A percentile compares a stretch with the other conserved stretches of the same genome.
phyloP scores from a whole-genome alignment of 2,888 invertebrate genomes.

The Pteria penguin region DNA sequence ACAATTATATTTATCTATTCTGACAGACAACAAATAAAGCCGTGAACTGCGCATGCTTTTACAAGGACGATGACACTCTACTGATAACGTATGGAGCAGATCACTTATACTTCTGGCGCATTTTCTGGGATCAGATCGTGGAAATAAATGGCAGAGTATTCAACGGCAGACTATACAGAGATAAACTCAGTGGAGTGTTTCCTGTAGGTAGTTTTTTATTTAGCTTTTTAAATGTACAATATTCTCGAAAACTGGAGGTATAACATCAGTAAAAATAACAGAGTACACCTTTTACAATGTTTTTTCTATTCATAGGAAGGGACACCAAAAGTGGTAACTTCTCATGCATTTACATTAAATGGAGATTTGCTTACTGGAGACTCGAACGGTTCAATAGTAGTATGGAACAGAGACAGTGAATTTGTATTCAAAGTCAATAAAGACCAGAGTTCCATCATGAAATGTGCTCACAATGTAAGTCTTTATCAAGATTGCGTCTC shows the following conservation, averaged over 20 bases:
- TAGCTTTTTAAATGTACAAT: background rate
- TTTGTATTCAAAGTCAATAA: conserved; percentile 33
- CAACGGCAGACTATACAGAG: conserved; percentile 87
- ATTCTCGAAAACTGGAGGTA: background rate
- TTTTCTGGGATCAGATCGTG: conserved; percentile 68
- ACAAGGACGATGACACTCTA: conserved; percentile 93
- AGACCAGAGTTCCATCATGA: background rate
- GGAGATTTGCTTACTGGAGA: conserved; percentile 96
- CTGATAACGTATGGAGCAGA: conserved; percentile 95
- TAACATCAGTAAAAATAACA: background rate
- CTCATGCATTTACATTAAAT: conserved; percentile 91
- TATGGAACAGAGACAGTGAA: conserved; percentile 87
- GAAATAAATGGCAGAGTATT: conserved; percentile 80
- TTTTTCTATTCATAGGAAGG: conserved; percentile 56
- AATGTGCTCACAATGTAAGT: conserved; percentile 61
- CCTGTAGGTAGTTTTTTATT: conserved; percentile 56
- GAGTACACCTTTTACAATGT: background rate
- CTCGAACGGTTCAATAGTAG: conserved; percentile 93
- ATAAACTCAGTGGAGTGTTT: conserved; percentile 75
- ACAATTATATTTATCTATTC: no score
- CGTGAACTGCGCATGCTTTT: conserved; percentile 92
- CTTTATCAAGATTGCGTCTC: background rate
- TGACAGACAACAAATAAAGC: conserved; percentile 95
- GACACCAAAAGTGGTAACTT: conserved; percentile 82
- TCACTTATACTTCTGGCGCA: conserved; percentile 95